Evolutionary conservation across 2,888 invertebrate genomes (phyloP).

Genomic region (Mimumesa dahlbomi): DNA sequence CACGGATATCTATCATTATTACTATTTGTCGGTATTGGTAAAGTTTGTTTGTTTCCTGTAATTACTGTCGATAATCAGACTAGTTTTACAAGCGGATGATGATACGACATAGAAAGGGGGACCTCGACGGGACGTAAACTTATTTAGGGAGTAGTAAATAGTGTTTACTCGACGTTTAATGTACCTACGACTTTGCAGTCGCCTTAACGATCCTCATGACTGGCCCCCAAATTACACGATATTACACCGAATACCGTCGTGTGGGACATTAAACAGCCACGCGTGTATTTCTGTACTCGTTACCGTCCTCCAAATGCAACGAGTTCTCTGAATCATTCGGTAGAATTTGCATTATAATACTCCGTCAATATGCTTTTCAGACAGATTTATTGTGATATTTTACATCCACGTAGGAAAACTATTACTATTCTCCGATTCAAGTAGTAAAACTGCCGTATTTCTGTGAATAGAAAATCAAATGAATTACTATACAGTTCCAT

Average conservation of each 20-base stretch:
- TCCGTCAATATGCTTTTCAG: conserved; percentile 14
- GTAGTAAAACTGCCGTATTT: too few relatives aligned
- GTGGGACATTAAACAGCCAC: conserved; percentile 62
- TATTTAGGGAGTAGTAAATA: conserved; percentile 72
- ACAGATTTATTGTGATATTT: conserved; percentile 15
- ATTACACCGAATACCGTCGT: conserved; percentile 50
- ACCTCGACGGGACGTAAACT: conserved; percentile 58
- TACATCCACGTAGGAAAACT: background rate
- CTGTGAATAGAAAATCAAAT: too few relatives aligned
- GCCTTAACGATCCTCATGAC: conserved; percentile 66
- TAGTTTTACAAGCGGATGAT: background rate
- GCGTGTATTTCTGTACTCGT: conserved; percentile 43
- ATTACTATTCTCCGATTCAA: too few relatives aligned
- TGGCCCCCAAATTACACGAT: conserved; percentile 45
- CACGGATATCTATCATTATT: background rate
- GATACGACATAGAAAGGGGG: conserved; percentile 18
- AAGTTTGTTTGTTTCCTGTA: background rate
- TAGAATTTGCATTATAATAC: conserved; percentile 38
- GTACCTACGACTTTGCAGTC: conserved; percentile 64
- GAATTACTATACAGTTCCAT: too few relatives aligned
- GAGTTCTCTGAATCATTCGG: conserved; percentile 25
- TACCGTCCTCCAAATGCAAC: conserved; percentile 13
- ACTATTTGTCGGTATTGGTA: background rate
- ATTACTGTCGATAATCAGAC: conserved; percentile 11
- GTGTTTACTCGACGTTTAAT: conserved; percentile 72